Evolutionary conservation across 2,888 invertebrate genomes (phyloP), one percentile per base, ranked within the genome.

Genomic region (Apotomis capreana): DNA sequence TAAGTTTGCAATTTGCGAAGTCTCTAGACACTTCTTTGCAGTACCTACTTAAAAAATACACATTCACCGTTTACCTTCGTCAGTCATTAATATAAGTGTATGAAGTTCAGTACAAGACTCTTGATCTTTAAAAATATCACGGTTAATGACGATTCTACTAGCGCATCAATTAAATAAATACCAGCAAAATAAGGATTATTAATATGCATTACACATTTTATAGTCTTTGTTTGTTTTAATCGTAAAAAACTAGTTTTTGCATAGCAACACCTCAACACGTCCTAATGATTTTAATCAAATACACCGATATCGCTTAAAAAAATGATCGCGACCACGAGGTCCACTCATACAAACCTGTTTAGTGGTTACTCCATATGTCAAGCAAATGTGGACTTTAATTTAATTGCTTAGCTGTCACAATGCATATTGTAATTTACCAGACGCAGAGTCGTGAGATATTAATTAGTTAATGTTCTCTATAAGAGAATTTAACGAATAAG

Each of bases 121-220:
- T 51, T 65, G 55, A 65, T 65, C 55, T 65, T 65, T 52, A 5
- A 44, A 54, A 68, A 60, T 54, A 68, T 12, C 40, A 26, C 12
- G 15, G 52, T 68, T 9, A 69, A 69, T 37, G 49, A 37, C 55
- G 55, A 40, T 64, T 44, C 15, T 55, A 37, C 36, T 12, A 36
- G 4, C 13, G 26, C 5, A 40, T 15, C 12, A 68, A 61, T 55
- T 51, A 63, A 40, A 40, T 63, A 51, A 69, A 69, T 63, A 51
- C 26, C 51, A 63, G 36, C 46, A 57, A 37, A 15, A 62, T 26
- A 26, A 26, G 26, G 26, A 26, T 26, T 26, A 26, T 26, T 26
- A 26, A 26, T 26, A 26, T 26, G 12, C 49, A 51, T 46, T 9
- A 26, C 49, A 6, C 13, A 61, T 61, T 49, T 49, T 26, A 49